A percentile compares a stretch with the other conserved stretches of the same genome.
Conservation (phyloP, 2,888 invertebrate species). For the Allolobophora icterica region DNA sequence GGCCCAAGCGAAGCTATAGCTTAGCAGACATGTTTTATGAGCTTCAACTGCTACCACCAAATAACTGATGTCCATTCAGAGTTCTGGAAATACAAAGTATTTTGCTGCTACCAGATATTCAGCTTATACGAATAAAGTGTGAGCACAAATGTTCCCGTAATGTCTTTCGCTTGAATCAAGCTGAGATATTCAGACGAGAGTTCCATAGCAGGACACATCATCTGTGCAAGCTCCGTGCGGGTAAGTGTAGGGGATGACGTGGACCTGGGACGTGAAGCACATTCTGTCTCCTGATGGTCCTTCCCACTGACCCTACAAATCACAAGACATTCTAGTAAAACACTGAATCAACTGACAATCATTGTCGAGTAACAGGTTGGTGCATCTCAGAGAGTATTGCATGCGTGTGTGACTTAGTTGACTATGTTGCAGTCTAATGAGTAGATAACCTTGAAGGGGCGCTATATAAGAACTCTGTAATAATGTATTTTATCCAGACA, state of each 20-base stretch:
- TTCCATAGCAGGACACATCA: constrained; percentile 19
- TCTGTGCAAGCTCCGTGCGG: constrained; percentile 37
- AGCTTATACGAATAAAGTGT: background rate
- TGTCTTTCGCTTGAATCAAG: background rate
- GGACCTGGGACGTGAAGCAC: constrained; percentile 42
- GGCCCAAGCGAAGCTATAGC: too few relatives aligned
- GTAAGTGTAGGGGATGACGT: constrained; percentile 43
- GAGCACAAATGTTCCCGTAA: background rate
- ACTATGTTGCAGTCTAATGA: too few relatives aligned
- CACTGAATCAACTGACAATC: background rate
- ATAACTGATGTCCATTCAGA: too few relatives aligned
- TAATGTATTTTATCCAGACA: too few relatives aligned
- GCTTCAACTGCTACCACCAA: too few relatives aligned
- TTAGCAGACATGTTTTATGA: too few relatives aligned
- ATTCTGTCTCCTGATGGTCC: constrained; percentile 35
- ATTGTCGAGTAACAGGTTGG: background rate
- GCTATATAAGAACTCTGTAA: too few relatives aligned
- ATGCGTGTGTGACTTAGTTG: background rate
- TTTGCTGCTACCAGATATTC: background rate
- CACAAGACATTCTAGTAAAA: background rate
- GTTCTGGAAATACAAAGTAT: background rate
- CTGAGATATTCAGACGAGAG: constrained; percentile 27
- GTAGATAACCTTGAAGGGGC: too few relatives aligned
- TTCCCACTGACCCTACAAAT: constrained; percentile 36
- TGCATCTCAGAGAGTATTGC: background rate